Percentiles rank a stretch among this genome's conserved stretches.
Conservation (phyloP, 2,888 invertebrate genomes). For the Agrochola lychnidis region DNA sequence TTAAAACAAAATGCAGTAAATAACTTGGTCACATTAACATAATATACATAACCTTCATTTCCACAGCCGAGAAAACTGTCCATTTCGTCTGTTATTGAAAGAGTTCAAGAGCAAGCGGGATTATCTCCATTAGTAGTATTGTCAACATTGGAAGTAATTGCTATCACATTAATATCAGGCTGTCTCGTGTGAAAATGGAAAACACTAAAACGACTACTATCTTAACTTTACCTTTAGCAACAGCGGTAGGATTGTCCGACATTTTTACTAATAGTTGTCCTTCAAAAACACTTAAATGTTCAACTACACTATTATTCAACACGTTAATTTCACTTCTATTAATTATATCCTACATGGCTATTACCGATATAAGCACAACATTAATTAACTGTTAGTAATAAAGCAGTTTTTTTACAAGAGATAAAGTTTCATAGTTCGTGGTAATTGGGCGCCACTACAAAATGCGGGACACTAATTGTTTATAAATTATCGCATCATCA, state of each 20-base stretch:
- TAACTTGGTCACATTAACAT: background rate
- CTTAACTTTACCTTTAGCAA: constrained; percentile 79
- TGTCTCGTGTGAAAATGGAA: constrained; percentile 30
- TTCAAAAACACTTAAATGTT: constrained; percentile 62
- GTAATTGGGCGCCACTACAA: constrained; percentile 34
- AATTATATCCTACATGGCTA: constrained; percentile 39
- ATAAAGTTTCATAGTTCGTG: constrained; percentile 40
- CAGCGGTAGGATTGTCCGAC: constrained; percentile 80
- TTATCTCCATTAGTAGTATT: background rate
- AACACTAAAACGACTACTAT: constrained; percentile 26
- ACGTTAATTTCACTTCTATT: constrained; percentile 60
- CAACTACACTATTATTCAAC: constrained; percentile 61
- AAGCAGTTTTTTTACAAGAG: constrained; percentile 39
- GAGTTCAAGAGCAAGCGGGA: constrained; percentile 14
- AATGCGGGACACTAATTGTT: constrained; percentile 22
- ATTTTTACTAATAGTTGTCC: constrained; percentile 68
- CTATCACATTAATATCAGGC: constrained; percentile 11
- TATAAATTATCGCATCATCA: constrained; percentile 27
- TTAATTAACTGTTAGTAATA: constrained; percentile 26
- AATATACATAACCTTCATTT: constrained; percentile 25
- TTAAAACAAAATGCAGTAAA: background rate
- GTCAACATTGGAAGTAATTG: constrained; percentile 22
- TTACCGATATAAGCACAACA: constrained; percentile 45
- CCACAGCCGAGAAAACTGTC: constrained; percentile 25
- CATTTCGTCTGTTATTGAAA: background rate